A percentile compares a stretch with the other conserved stretches of the same genome.
Conservation (phyloP, 2,888 invertebrate genomes). For the Frankliniella fusca region DNA sequence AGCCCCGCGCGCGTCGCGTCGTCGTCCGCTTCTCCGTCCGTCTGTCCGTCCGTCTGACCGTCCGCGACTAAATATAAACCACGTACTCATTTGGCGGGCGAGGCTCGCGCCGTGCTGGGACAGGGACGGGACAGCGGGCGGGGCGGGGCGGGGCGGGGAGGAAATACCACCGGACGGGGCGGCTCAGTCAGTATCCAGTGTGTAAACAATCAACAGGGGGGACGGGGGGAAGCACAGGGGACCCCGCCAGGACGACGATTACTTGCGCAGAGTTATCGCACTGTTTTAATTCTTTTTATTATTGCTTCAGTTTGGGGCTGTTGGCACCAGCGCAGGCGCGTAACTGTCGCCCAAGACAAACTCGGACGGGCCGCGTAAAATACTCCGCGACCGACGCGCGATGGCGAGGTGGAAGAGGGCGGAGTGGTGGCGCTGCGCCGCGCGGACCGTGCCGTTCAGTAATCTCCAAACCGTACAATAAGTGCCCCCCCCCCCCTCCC, state of each 20-base stretch:
- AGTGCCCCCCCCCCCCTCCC: no score
- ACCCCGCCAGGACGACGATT: not conserved
- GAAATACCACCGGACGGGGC: not conserved
- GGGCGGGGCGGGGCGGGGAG: not conserved
- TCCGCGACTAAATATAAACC: not conserved
- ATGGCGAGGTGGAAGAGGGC: no score
- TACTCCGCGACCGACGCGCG: not conserved
- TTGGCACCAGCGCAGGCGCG: not conserved
- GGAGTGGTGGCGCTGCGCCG: no score
- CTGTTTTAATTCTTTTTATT: not conserved
- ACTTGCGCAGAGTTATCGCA: not conserved
- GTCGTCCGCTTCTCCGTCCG: not conserved
- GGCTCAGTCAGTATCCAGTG: not conserved
- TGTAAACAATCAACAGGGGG: not conserved
- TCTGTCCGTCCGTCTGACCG: not conserved
- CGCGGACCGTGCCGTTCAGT: no score
- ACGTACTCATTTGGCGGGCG: not conserved
- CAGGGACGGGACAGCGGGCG: not conserved
- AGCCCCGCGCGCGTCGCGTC: no score
- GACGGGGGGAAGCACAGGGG: not conserved
- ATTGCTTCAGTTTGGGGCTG: not conserved
- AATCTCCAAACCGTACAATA: no score
- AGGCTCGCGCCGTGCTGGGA: not conserved
- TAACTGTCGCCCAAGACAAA: slow-evolving; percentile 10
- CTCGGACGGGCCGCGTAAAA: not conserved